Evolutionary conservation across 2,797 vertebrate species (phyloP).

Genomic region (Synanceia verrucosa): DNA sequence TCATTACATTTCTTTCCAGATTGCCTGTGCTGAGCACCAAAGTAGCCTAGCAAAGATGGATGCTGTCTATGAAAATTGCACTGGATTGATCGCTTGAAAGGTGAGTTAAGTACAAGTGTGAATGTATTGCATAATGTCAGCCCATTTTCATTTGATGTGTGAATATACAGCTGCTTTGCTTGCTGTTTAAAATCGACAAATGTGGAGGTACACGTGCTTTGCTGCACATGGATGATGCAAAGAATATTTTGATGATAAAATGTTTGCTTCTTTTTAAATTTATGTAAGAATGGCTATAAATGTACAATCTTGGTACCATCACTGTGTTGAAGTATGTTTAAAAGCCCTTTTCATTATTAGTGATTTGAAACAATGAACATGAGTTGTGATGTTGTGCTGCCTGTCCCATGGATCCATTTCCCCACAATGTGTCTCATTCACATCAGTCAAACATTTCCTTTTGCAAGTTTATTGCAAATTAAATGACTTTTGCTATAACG

Average conservation of each 20-base stretch:
- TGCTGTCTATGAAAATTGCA: conserved; percentile 77
- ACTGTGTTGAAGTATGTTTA: neutral
- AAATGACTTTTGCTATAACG: neutral
- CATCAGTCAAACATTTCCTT: neutral
- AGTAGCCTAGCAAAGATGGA: conserved; percentile 87
- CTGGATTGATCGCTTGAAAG: conserved; percentile 83
- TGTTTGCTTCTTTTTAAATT: no score
- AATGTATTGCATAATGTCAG: neutral
- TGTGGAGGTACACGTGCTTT: neutral
- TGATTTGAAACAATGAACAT: neutral
- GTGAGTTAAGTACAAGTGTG: conserved; percentile 59
- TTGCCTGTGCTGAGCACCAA: conserved; percentile 91
- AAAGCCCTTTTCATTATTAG: neutral
- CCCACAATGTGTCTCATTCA: neutral
- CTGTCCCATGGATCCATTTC: neutral
- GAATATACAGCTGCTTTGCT: neutral
- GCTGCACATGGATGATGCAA: no score
- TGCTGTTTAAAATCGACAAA: neutral
- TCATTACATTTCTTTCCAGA: conserved; percentile 65
- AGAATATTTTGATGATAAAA: neutral
- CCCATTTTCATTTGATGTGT: neutral
- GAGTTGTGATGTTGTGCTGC: neutral
- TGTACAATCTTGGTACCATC: no score
- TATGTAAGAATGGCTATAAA: no score
- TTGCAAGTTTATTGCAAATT: no score